Evolutionary conservation across 1,140 invertebrate genomes (phyloP), one percentile per base, ranked within the genome.

Genomic region (Hermatobates lingyangjiaoensis): DNA sequence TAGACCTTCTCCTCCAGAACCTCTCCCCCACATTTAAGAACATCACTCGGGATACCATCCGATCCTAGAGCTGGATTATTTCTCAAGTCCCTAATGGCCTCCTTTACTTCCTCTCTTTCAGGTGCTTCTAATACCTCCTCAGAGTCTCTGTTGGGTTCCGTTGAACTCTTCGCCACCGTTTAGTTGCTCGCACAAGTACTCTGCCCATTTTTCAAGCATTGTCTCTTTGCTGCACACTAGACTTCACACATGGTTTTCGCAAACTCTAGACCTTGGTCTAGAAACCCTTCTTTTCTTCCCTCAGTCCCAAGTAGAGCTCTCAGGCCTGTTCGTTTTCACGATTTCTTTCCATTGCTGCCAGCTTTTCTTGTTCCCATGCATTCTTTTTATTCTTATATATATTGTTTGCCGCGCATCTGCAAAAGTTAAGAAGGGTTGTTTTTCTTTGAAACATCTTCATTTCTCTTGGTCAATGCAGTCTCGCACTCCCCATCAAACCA

Each of bases 41-140:
- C 24, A 48, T 62, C 58, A 44, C 52, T 53, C 12, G 51, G 45
- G 27, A 62, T 60, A 24, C 53, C 58, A 51, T 60, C 59, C 27
- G 34, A 23, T 28, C 59, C 58, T n/a, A 52, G 47, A 12, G 59
- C 51, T 52, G 57, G 59, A 24, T 57, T 55, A 39, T 54, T 57
- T 44, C 52, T 42, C 40, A 59, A 27, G 12, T 50, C 48, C 20
- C 55, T 58, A 23, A 57, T 51, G 26, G 52, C 44, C 18, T 44
- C 26, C 20, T 12, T 15, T 42, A 56, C 28, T 42, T 56, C 51
- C 20, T 38, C 46, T 27, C 45, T 5, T 18, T 51, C n/a, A 23
- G 49, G 48, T n/a, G 30, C 10, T n/a, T 38, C 30, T 12, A n/a
- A 10, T 38, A 10, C 1, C 38, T 45, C 5, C 5, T 24, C 42